phyloP scores from a whole-genome alignment of 2,888 invertebrate species.

The Agrilus mali region DNA sequence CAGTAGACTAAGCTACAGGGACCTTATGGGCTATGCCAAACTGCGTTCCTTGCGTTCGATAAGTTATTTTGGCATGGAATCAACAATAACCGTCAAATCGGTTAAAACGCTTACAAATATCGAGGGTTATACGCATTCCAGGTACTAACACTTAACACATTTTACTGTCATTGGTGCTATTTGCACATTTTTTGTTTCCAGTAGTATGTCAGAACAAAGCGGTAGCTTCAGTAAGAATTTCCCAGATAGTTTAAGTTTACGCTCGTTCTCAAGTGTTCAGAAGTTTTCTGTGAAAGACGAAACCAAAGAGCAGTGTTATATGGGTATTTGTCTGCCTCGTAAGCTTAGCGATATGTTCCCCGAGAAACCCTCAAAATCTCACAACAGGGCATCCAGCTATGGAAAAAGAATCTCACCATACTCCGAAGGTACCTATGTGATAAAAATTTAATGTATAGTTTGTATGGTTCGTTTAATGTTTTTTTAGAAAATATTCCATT shows the following conservation, averaged over 20 bases:
- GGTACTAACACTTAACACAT: background rate
- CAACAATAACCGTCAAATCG: conserved; percentile 6
- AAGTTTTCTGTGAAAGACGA: conserved; percentile 26
- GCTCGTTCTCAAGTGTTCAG: conserved; percentile 26
- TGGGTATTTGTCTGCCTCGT: conserved; percentile 64
- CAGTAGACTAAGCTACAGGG: conserved; percentile 54
- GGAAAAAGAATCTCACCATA: no score
- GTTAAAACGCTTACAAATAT: conserved; percentile 5
- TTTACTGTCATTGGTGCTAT: background rate
- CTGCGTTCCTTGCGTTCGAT: conserved; percentile 47
- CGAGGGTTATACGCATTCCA: background rate
- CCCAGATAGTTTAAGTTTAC: conserved; percentile 17
- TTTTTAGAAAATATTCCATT: no score
- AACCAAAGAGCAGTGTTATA: conserved; percentile 46
- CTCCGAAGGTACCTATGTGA: no score
- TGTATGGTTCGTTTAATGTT: no score
- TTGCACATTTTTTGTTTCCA: background rate
- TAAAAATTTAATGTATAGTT: no score
- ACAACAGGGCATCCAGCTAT: no score
- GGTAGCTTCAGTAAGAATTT: conserved; percentile 9
- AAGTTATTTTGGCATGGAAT: conserved; percentile 29
- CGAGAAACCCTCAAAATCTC: conserved; percentile 24
- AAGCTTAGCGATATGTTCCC: conserved; percentile 56
- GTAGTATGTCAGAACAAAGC: background rate
- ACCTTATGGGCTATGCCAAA: conserved; percentile 64